Evolutionary conservation across 2,888 invertebrate genomes (phyloP).

Genomic region (Spodoptera picta): DNA sequence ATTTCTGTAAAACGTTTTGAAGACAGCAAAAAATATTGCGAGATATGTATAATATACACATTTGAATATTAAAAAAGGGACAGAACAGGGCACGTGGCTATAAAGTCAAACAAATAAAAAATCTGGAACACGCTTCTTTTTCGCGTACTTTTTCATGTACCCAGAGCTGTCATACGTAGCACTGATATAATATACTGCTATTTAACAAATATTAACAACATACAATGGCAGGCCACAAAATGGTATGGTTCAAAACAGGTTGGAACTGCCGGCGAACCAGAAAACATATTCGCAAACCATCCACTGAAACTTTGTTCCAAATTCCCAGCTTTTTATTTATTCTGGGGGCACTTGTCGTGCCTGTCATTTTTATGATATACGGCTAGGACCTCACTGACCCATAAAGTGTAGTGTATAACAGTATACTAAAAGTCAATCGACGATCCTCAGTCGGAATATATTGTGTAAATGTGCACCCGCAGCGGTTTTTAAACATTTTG

Average conservation of each 20-base stretch:
- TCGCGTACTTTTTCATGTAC: too few relatives aligned
- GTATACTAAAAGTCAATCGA: conserved; percentile 25
- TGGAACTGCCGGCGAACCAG: conserved; percentile 27
- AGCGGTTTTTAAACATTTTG: conserved; percentile 34
- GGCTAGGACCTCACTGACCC: conserved; percentile 9
- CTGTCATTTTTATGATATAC: conserved; percentile 36
- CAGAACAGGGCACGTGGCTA: too few relatives aligned
- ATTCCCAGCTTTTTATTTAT: conserved; percentile 42
- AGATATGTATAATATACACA: too few relatives aligned
- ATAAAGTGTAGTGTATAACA: conserved; percentile 9
- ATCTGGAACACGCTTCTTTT: too few relatives aligned
- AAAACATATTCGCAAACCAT: conserved; percentile 31
- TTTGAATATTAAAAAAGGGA: too few relatives aligned
- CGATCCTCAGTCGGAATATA: conserved; percentile 16
- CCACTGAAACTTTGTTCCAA: conserved; percentile 34
- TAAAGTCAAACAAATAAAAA: too few relatives aligned
- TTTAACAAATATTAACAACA: conserved; percentile 8
- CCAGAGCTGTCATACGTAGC: too few relatives aligned
- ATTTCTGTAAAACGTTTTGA: too few relatives aligned
- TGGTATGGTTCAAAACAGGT: conserved; percentile 14
- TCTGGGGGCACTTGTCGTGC: conserved; percentile 27
- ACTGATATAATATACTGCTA: too few relatives aligned
- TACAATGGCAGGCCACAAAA: conserved; percentile 12
- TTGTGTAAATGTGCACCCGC: conserved; percentile 11
- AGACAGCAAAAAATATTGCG: too few relatives aligned